These are phyloP conservation scores for Triplophysa yarkandensis DNA, from an alignment of 2,797 vertebrate species.

Conservation along the genomic window DNA sequence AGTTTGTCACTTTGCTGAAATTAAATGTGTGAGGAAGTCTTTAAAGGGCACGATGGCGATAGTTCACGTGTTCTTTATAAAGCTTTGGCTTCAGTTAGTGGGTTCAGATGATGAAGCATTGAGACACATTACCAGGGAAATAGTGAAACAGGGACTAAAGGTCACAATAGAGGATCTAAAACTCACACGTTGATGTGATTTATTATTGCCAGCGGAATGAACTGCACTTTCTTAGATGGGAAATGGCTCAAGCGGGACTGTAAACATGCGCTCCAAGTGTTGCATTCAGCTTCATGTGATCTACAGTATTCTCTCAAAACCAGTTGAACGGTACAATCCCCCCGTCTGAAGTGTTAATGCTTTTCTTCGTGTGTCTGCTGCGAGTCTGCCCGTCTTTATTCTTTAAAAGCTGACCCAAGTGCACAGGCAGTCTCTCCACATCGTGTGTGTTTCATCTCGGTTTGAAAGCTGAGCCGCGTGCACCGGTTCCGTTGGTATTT, in stretches of 20 bases:
- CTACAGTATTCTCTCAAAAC: slow-evolving; percentile 35
- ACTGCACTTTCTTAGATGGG: not conserved
- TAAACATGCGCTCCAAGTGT: slow-evolving; percentile 8
- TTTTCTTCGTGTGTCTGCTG: slow-evolving; percentile 18
- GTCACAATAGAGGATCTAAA: slow-evolving; percentile 2
- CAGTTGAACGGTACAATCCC: slow-evolving; percentile 24
- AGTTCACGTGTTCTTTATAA: not conserved
- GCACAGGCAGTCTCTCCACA: not conserved
- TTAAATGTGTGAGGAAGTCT: not conserved
- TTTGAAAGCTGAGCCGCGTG: slow-evolving; percentile 11
- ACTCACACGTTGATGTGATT: slow-evolving; percentile 28
- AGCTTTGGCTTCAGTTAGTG: not conserved
- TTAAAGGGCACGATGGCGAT: not conserved
- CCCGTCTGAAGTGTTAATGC: slow-evolving; percentile 39
- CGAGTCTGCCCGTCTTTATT: slow-evolving; percentile 14
- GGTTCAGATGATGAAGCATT: slow-evolving; percentile 5
- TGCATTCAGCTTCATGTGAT: slow-evolving; percentile 14
- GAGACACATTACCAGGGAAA: slow-evolving; percentile 17
- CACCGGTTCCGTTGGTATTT: slow-evolving; percentile 4
- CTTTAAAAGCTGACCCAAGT: not conserved
- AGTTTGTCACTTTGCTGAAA: not conserved
- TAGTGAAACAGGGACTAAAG: slow-evolving; percentile 20
- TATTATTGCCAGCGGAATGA: slow-evolving; percentile 23
- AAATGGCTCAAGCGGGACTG: slow-evolving; percentile 14
- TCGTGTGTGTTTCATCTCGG: not conserved